Base-by-base conservation (phyloP, 2,113 vertebrate species). In the Plectropomus leopardus region DNA sequence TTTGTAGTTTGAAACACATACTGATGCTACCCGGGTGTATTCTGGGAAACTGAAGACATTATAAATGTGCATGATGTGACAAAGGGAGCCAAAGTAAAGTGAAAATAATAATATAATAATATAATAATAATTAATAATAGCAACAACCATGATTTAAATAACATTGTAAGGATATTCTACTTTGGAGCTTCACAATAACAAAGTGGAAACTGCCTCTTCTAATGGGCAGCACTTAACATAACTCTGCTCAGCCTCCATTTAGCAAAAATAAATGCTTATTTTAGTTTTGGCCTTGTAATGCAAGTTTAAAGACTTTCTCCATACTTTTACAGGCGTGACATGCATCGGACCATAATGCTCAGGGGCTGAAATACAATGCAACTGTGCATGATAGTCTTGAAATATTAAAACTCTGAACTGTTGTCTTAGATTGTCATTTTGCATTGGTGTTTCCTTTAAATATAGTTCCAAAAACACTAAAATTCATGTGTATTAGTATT, bases 401-500 rank as follows among this genome's bases (percentile, higher is more conserved):
- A 69, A 54, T 55, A 54, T 36, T 23, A 10, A 3, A 68, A 36
- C 6, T 71, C 51, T 45, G 47, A 13, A 45, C 28, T 64, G 40
- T 5, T 55, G 7, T 58, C 11, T 32, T 45, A n/a, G 1, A 58
- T 48, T 45, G 7, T 57, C 24, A 58, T 30, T 21, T 45, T 26
- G 15, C 23, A 28, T 5, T 47, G 24, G 13, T 50, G n/a, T 40
- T 45, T 40, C 17, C 44, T 17, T 40, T 36, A 57, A 34, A 54
- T 30, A 13, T 7, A 63, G 3, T 40, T 13, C 13, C 19, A 21
- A 15, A 73, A 26, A 30, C 47, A 34, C 24, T n/a, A n/a, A n/a
- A n/a, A n/a, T n/a, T n/a, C n/a, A n/a, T n/a, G n/a, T n/a, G 54
- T 70, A 36, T 78, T 36, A 26, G 24, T 24, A 44, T 50, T 59